Conservation (phyloP, 2,113 vertebrate species). For the Chlorodrepanis virens region DNA sequence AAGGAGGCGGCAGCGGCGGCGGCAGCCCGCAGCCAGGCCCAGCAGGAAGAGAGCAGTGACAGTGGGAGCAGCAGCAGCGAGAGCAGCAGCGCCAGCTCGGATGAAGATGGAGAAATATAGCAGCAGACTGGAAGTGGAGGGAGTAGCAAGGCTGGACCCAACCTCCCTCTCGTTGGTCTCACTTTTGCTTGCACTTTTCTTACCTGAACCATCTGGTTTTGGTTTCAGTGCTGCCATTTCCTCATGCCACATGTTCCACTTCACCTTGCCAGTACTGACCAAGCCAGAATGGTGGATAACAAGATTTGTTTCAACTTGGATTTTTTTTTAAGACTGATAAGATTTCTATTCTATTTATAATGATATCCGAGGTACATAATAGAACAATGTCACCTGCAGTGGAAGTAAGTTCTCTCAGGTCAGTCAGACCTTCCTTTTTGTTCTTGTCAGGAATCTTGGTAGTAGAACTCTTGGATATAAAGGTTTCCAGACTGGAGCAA, state of each 20-base stretch:
- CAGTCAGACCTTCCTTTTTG: slow-evolving; percentile 19
- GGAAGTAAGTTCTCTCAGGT: slow-evolving; percentile 67
- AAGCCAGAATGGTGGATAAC: slow-evolving; percentile 2
- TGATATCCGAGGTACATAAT: slow-evolving; percentile 40
- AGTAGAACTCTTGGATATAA: background rate
- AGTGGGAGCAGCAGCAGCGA: slow-evolving; percentile 52
- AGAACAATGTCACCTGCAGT: slow-evolving; percentile 55
- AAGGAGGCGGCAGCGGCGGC: slow-evolving; percentile 72
- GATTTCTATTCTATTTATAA: slow-evolving; percentile 69
- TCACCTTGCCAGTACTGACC: slow-evolving; percentile 43
- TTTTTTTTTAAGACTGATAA: background rate
- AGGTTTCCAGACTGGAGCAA: background rate
- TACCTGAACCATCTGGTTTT: background rate
- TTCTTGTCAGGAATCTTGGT: background rate
- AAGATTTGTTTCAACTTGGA: slow-evolving; percentile 33
- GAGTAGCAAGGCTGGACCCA: slow-evolving; percentile 37
- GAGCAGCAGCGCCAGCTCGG: slow-evolving; percentile 76
- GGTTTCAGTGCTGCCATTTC: slow-evolving; percentile 29
- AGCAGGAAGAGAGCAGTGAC: slow-evolving; percentile 61
- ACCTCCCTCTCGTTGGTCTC: background rate
- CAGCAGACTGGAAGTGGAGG: background rate
- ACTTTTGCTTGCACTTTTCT: background rate
- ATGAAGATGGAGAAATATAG: slow-evolving; percentile 76
- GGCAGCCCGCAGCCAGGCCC: slow-evolving; percentile 55
- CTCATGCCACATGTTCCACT: background rate